A percentile compares a stretch with the other conserved stretches of the same genome.
phyloP scores from a whole-genome alignment of 2,113 vertebrate species.

The Helogale parvula region DNA sequence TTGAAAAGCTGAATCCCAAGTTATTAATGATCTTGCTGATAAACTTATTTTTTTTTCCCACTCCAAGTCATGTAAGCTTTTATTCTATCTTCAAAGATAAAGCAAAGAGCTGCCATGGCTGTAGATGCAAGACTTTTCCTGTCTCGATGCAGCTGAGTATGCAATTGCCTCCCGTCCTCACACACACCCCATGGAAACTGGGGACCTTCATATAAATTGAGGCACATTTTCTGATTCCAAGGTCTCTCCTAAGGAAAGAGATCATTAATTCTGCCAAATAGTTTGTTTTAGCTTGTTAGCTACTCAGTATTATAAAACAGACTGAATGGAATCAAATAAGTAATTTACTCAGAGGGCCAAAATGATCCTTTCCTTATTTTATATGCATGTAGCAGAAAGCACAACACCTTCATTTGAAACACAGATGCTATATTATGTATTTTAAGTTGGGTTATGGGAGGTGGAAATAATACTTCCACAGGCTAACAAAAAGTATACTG shows the following conservation, averaged over 20 bases:
- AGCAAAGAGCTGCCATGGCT: slow-evolving; percentile 8
- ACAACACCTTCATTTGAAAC: slow-evolving; percentile 7
- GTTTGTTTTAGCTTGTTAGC: slow-evolving; percentile 6
- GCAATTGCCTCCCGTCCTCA: neutral
- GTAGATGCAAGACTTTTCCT: slow-evolving; percentile 30
- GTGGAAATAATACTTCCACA: slow-evolving; percentile 21
- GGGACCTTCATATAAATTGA: slow-evolving; percentile 55
- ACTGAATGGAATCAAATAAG: slow-evolving; percentile 46
- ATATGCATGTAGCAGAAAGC: neutral
- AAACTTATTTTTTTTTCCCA: slow-evolving; percentile 49
- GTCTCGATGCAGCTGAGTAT: neutral
- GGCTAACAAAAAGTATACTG: neutral
- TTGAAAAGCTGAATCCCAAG: slow-evolving; percentile 66
- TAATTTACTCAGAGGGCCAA: slow-evolving; percentile 21
- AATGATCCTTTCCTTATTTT: slow-evolving; percentile 18
- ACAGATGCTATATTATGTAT: neutral
- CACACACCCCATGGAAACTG: neutral
- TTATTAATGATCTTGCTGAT: slow-evolving; percentile 79
- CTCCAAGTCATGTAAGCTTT: slow-evolving; percentile 46
- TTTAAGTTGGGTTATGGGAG: neutral
- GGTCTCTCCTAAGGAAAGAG: slow-evolving; percentile 7
- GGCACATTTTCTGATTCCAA: slow-evolving; percentile 41
- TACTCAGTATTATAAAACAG: neutral
- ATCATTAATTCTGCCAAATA: neutral
- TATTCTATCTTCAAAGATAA: slow-evolving; percentile 59